phyloP scores from a whole-genome alignment of 1,140 invertebrate species.

The Eupristina koningsbergeri region DNA sequence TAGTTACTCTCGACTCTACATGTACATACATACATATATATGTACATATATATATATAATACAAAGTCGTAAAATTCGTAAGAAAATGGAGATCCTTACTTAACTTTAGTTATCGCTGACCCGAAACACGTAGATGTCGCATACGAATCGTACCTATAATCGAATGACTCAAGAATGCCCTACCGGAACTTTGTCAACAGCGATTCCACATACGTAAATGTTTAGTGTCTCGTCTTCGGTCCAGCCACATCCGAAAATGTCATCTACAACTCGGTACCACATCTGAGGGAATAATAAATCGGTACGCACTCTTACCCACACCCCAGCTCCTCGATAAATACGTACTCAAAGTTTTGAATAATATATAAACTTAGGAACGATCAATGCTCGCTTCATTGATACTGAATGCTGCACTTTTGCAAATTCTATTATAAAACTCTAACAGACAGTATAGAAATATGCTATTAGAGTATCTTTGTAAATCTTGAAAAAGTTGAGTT shows the following conservation, averaged over 20 bases:
- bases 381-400: background rate
- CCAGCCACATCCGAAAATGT: background rate
- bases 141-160: background rate
- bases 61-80: background rate
- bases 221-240: background rate
- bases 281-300: background rate
- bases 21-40: too few species aligned
- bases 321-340: constrained; percentile 3
- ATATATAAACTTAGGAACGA: background rate
- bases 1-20: background rate
- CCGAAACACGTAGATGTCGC: background rate
- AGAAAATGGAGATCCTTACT: background rate
- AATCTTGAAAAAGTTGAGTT: background rate
- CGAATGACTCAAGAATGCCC: background rate
- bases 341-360: background rate
- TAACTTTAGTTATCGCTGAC: background rate
- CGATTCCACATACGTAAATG: background rate
- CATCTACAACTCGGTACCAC: background rate
- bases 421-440: constrained; percentile 9
- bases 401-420: background rate
- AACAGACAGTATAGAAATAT: background rate
- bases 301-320: background rate
- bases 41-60: too few species aligned
- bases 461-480: constrained; percentile 9
- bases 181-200: constrained; percentile 1